Evolutionary conservation across 2,113 vertebrate species (phyloP).

Genomic region (Nothobranchius kuhntae): DNA sequence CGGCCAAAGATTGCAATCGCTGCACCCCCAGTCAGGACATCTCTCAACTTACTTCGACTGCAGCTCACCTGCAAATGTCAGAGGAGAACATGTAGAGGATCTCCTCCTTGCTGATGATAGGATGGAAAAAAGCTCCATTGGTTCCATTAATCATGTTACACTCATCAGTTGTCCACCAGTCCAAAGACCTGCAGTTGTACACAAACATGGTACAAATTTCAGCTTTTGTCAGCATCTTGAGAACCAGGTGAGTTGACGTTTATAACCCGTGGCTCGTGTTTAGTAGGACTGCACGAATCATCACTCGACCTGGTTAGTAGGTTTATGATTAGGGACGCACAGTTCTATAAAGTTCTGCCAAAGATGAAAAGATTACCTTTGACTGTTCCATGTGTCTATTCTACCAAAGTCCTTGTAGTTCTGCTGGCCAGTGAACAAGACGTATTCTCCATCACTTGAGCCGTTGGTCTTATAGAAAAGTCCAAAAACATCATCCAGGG

Average conservation of each 20-base stretch:
- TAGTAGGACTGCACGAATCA: too few species aligned
- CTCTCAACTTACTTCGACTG: too few species aligned
- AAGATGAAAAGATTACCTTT: slow-evolving; percentile 77
- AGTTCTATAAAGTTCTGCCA: too few species aligned
- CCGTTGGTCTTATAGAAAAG: slow-evolving; percentile 91
- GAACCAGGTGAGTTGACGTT: background rate
- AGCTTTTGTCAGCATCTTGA: too few species aligned
- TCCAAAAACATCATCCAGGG: slow-evolving; percentile 83
- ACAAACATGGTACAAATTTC: background rate
- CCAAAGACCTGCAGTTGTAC: slow-evolving; percentile 75
- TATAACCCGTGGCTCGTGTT: background rate
- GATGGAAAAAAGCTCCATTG: slow-evolving; percentile 91
- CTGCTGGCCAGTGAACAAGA: slow-evolving; percentile 86
- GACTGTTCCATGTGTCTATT: slow-evolving; percentile 88
- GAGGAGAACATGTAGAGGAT: slow-evolving; percentile 90
- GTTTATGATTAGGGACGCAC: too few species aligned
- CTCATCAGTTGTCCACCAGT: slow-evolving; percentile 87
- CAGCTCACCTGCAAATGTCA: slow-evolving; percentile 91
- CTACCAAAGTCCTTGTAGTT: slow-evolving; percentile 88
- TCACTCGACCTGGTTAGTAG: too few species aligned
- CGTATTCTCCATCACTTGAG: slow-evolving; percentile 89
- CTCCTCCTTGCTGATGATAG: slow-evolving; percentile 85
- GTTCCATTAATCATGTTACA: slow-evolving; percentile 99
- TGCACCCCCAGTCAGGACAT: too few species aligned
- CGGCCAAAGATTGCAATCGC: too few species aligned